Base-by-base conservation (phyloP, 1,140 invertebrate genomes). In the Pteromalus puparum region DNA sequence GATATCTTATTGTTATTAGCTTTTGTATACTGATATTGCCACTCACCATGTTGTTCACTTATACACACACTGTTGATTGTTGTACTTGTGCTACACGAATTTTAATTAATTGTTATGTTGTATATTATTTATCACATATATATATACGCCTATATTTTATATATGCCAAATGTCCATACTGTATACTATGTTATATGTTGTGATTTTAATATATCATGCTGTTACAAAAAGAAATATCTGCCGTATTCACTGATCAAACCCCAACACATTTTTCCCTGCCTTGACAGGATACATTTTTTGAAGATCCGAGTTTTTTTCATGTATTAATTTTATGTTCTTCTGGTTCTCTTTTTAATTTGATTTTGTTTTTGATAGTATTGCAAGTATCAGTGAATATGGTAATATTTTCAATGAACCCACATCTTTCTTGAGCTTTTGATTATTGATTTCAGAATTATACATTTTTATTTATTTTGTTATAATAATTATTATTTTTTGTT, bases 221-320 rank as follows among this genome's bases (percentile, higher is more conserved):
- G 85, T 89, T 89, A 86, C 86, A 90, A 92, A 88, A 88, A 77
- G 10, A 88, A 87, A 88, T 87, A 85, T 85, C 87, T 90, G 90
- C 90, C 91, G 91, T 91, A 91, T 91, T 91, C 90, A 92, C 91
- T 91, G 88, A 87, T 61, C 21, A 74, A 90, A 87, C 88, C 87
- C 87, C 26, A 12, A 82, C 82, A 85, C 83, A 82, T 84, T 86
- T 85, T 86, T 80, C 65, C 80, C 87, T 85, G 86, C 81, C 85
- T 82, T 26, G 74, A 78, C 79, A 83, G 87, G 85, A 88, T 87
- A 81, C 24, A 53, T 75, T 81, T 74, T 75, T 80, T 84, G 76
- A 84, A 84, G 76, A 79, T 79, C 42, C 24, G 12, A 24, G 34
- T 75, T n/a, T 75, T 77, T 67, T 13, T 77, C 61, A 24, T 75